phyloP scores from a whole-genome alignment of 1,140 invertebrate species.

The Papilio aristodemus region DNA sequence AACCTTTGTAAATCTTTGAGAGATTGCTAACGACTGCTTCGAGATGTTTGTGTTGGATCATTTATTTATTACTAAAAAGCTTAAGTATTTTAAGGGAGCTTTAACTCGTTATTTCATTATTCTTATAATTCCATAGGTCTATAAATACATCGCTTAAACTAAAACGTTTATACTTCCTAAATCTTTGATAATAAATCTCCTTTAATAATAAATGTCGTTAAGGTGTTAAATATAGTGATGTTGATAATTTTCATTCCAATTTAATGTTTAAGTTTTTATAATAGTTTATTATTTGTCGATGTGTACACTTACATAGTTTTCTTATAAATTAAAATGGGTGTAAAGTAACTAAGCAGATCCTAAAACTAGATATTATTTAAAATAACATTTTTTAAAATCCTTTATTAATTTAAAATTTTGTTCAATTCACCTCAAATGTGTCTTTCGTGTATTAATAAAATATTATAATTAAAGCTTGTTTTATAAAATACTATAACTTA shows the following conservation, averaged over 20 bases:
- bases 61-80: conserved; percentile 14
- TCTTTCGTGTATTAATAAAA: not conserved
- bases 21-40: conserved; percentile 4
- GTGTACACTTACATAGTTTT: conserved; percentile 6
- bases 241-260: conserved; percentile 24
- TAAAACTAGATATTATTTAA: not conserved
- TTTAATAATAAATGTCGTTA: conserved; percentile 29
- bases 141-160: conserved; percentile 31
- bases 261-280: conserved; percentile 25
- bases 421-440: not conserved
- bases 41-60: not conserved
- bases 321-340: not conserved
- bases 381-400: not conserved
- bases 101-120: conserved; percentile 18
- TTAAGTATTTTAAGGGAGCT: not conserved
- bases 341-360: conserved; percentile 12
- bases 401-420: conserved; percentile 1
- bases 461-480: not conserved
- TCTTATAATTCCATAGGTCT: conserved; percentile 29
- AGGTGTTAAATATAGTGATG: conserved; percentile 17
- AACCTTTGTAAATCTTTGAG: conserved; percentile 21
- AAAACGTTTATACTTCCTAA: conserved; percentile 23
- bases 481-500: not conserved
- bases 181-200: conserved; percentile 33
- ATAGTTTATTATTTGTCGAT: not conserved